Percentiles rank a stretch among this genome's conserved stretches.
phyloP scores from a whole-genome alignment of 2,797 vertebrate genomes.

The Chiloscyllium punctatum region DNA sequence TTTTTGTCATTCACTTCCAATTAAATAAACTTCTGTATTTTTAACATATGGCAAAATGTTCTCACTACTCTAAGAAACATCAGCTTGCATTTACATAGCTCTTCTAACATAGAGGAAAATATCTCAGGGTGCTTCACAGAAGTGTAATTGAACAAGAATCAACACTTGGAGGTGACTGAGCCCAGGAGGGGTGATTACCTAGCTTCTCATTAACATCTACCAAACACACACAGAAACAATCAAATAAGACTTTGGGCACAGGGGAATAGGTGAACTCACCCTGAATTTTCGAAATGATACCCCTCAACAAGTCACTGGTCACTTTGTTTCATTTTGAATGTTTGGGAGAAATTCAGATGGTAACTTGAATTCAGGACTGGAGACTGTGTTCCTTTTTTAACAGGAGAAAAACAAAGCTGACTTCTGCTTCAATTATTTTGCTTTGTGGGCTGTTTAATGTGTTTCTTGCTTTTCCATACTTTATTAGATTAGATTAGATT shows the following conservation, averaged over 20 bases:
- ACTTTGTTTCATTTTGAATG: background rate
- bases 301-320: background rate
- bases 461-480: background rate
- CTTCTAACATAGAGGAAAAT: background rate
- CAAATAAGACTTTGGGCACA: background rate
- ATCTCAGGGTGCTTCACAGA: background rate
- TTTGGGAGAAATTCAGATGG: background rate
- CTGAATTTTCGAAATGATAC: background rate
- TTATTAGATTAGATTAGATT: too few species aligned
- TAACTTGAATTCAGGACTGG: background rate
- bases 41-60: background rate
- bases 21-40: background rate
- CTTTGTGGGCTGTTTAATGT: background rate
- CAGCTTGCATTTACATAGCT: background rate
- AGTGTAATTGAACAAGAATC: background rate
- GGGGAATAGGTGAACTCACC: background rate
- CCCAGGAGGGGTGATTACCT: background rate
- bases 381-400: background rate
- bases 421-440: background rate
- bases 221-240: background rate
- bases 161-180: background rate
- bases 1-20: background rate
- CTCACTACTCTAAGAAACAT: background rate
- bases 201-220: background rate
- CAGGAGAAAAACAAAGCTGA: background rate